Evolutionary conservation across 2,888 invertebrate species (phyloP), one percentile per base, ranked within the genome.

Genomic region (Drosophila limbata): DNA sequence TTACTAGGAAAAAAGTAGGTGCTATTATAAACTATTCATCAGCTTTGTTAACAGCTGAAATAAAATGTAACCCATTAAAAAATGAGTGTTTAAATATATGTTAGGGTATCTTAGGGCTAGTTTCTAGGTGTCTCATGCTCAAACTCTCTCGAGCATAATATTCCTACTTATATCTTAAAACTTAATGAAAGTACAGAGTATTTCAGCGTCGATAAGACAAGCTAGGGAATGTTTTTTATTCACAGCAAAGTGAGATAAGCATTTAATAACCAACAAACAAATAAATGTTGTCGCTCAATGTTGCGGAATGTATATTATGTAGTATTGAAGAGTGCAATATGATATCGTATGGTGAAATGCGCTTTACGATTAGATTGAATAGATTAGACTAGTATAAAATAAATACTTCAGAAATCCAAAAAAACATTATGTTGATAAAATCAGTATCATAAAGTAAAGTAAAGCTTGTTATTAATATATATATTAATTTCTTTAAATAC

Each of bases 181-280:
- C 4, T 42, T 17, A 28, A 9, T 19, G 19, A 11, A 11, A 33
- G 4, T 21, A 11, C n/a, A 50, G 59, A 50, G 59, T 60, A 50
- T 50, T 21, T 33, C 2, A 28, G 11, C n/a, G 40, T 31, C 19
- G 19, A 19, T 15, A 31, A 13, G 11, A 1, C 5, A 13, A 4
- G 2, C 13, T 17, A 4, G 4, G 9, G 6, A 31, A 50, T 40
- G 10, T 35, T 33, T 40, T 33, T 5, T 11, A 15, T n/a, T 3
- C 48, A 31, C 44, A 45, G 4, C 3, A 28, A 28, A 37, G 17
- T 48, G 59, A 60, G 59, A 60, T 60, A 60, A 60, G 50, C 40
- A 40, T 42, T 13, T 39, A 28, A 11, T 60, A 42, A 50, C 42
- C 31, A 60, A 48, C 48, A 59, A 59, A 60, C 17, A 40, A 56